These are phyloP conservation scores for Thera britannica DNA, from an alignment of 2,888 invertebrate species.

Conservation along the genomic window DNA sequence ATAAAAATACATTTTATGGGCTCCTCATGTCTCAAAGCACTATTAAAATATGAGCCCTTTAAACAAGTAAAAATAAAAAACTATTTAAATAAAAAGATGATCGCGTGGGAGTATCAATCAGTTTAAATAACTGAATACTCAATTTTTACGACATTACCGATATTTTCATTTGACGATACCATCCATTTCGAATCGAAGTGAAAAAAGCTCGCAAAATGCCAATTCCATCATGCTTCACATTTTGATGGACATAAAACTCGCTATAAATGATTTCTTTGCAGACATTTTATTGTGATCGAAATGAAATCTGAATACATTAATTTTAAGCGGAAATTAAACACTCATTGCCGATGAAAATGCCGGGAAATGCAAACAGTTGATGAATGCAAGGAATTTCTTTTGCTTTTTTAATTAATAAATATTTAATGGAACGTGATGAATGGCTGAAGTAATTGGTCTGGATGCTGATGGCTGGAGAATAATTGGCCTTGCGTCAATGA, in stretches of 20 bases:
- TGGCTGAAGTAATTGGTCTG: conserved; percentile 24
- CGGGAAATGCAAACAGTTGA: conserved; percentile 1
- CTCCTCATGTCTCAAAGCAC: too few species aligned
- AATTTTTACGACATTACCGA: background rate
- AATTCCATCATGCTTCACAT: conserved; percentile 18
- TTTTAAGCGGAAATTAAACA: conserved; percentile 24
- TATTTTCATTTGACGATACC: background rate
- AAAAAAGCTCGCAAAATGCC: conserved; percentile 15
- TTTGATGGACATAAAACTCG: conserved; percentile 15
- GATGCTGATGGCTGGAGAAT: conserved; percentile 3
- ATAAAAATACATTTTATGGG: too few species aligned
- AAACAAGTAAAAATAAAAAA: background rate
- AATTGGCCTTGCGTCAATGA: conserved; percentile 17
- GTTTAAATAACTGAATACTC: background rate
- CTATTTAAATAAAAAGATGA: background rate
- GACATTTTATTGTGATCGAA: conserved; percentile 28
- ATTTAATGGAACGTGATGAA: conserved; percentile 21
- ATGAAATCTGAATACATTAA: conserved; percentile 27
- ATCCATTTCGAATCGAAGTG: conserved; percentile 4
- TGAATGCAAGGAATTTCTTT: conserved; percentile 19
- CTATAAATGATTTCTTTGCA: conserved; percentile 18
- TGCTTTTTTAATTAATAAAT: conserved; percentile 29
- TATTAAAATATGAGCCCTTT: too few species aligned
- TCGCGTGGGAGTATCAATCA: background rate
- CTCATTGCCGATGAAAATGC: conserved; percentile 24